Conservation (phyloP, 2,113 vertebrate species). For the Tangachromis dhanisi region DNA sequence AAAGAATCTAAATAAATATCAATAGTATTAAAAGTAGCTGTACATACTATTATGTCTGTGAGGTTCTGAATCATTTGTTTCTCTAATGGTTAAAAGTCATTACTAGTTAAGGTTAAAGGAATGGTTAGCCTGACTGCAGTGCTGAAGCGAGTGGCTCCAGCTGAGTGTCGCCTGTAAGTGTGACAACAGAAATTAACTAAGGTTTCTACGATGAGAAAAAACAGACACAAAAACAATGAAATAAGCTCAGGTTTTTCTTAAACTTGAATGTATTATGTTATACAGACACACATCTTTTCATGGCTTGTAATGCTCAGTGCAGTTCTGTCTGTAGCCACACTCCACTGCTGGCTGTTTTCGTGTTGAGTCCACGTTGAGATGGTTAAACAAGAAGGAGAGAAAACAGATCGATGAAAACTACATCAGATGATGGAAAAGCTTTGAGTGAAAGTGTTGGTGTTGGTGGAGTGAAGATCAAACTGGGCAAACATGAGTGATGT, state of each 20-base stretch:
- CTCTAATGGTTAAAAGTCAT: neutral
- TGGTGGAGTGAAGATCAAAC: slow-evolving; percentile 31
- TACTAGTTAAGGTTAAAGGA: neutral
- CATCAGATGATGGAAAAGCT: slow-evolving; percentile 50
- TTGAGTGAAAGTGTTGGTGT: slow-evolving; percentile 1
- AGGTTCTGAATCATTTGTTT: neutral
- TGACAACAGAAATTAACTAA: neutral
- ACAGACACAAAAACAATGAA: neutral
- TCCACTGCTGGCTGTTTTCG: slow-evolving; percentile 2
- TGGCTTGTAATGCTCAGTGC: neutral
- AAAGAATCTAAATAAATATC: neutral
- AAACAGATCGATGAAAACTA: slow-evolving; percentile 59
- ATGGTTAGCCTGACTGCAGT: neutral
- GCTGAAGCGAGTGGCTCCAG: neutral
- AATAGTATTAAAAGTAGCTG: neutral
- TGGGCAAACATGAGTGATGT: slow-evolving; percentile 18
- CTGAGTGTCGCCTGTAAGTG: neutral
- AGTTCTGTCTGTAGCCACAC: neutral
- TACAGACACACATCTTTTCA: neutral
- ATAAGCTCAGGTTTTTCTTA: neutral
- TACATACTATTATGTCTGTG: neutral
- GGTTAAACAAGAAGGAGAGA: slow-evolving; percentile 30
- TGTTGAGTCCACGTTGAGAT: slow-evolving; percentile 38
- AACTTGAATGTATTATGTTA: neutral
- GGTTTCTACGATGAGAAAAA: neutral